These are phyloP conservation scores for Cynopterus brachyotis DNA, from an alignment of 2,113 vertebrate species.

Conservation along the genomic window DNA sequence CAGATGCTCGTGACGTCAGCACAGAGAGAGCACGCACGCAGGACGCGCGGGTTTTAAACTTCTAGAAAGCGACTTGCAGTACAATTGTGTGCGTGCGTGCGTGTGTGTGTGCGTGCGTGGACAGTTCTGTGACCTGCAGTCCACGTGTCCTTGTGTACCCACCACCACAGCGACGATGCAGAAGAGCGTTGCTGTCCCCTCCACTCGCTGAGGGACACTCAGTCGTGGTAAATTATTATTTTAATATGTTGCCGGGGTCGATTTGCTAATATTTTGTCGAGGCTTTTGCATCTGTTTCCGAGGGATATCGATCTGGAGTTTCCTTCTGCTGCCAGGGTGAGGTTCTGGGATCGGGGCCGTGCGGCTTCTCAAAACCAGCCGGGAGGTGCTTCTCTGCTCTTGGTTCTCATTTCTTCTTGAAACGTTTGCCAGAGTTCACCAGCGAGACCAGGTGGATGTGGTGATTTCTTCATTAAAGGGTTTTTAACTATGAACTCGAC, in stretches of 20 bases:
- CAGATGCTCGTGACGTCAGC: background rate
- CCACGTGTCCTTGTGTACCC: background rate
- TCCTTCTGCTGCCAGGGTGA: background rate
- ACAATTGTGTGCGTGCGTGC: background rate
- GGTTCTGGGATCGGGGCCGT: background rate
- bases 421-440: background rate
- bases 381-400: background rate
- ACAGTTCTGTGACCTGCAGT: background rate
- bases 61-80: background rate
- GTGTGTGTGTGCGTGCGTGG: background rate
- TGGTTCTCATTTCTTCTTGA: background rate
- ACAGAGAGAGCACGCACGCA: background rate
- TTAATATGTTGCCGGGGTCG: background rate
- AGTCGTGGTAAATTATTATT: background rate
- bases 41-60: background rate
- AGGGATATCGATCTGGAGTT: background rate
- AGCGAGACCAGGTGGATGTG: background rate
- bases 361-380: background rate
- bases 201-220: background rate
- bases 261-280: background rate
- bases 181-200: background rate
- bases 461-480: background rate
- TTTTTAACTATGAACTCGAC: background rate
- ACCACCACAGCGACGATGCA: background rate
- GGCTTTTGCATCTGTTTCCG: background rate